Conservation (phyloP, 2,113 vertebrate genomes). For the Polyodon spathula region DNA sequence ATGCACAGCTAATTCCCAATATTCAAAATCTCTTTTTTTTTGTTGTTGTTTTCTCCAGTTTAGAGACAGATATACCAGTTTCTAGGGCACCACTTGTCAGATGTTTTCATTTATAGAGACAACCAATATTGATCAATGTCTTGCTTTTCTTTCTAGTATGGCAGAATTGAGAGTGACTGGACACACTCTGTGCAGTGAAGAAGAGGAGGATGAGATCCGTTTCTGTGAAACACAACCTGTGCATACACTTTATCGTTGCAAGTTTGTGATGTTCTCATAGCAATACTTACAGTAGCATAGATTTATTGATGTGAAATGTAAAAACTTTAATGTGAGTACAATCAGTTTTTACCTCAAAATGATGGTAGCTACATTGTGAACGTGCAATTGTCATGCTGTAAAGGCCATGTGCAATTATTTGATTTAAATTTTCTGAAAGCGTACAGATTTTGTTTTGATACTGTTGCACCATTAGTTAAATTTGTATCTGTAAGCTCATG, state of each 20-base stretch:
- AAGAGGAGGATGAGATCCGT: neutral
- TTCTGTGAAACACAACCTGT: neutral
- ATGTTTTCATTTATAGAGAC: too few relatives aligned
- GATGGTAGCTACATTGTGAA: neutral
- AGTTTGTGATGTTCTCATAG: neutral
- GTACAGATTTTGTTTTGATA: too few relatives aligned
- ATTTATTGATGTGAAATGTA: neutral
- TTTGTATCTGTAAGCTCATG: too few relatives aligned
- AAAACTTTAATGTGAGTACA: neutral
- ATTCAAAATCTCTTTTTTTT: conserved; percentile 73
- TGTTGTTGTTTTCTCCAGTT: conserved; percentile 43
- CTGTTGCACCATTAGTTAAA: too few relatives aligned
- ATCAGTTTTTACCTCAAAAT: neutral
- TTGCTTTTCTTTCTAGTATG: conserved; percentile 53
- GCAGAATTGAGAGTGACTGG: conserved; percentile 64
- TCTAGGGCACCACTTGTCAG: too few relatives aligned
- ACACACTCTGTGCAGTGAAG: conserved; percentile 48
- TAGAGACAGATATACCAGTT: conserved; percentile 40
- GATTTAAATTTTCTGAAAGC: neutral
- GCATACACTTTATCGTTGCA: neutral
- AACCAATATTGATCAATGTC: neutral
- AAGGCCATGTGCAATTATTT: conserved; percentile 9
- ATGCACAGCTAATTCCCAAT: conserved; percentile 69
- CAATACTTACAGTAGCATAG: neutral
- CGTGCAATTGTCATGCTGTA: conserved; percentile 4